Evolutionary conservation across 2,888 invertebrate genomes (phyloP), one percentile per base, ranked within the genome.

Genomic region (Protonemura montana): DNA sequence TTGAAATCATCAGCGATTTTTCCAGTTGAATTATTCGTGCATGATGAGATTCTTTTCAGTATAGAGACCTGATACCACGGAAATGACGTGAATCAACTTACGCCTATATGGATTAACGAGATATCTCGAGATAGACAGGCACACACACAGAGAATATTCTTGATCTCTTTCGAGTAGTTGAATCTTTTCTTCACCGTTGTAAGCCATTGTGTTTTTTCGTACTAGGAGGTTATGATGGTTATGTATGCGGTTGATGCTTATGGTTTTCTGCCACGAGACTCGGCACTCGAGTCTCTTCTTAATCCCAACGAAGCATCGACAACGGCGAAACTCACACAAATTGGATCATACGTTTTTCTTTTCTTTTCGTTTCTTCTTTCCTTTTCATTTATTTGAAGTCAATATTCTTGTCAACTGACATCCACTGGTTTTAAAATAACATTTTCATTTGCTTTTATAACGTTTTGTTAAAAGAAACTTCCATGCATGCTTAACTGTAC

Each of bases 91-190:
- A 2, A 59, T 59, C 59, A 59, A 59, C 59, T 59, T 59, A 59
- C 59, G 59, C 59, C 59, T 81, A 30, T 81, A 29, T 25, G 41
- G 82, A 82, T 82, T 82, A 82, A 82, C 82, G 41, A 82, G 82
- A 78, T 78, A 26, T 78, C 78, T 26, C 27, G 27, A 78, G 35
- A 30, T 41, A 41, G 25, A 35, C 41, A 30, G 21, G 2, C 82
- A n/a, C n/a, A 59, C 21, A 59, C 59, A 59, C 21, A 59, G 59
- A 1, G 10, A 6, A 82, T 41, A 41, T 82, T 82, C 82, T 41
- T 82, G 41, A 41, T 41, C 41, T 41, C 82, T 41, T 30, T 25
- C 82, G 82, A 26, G 82, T 41, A 41, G n/a, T 82, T 82, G 82
- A 82, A 41, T 41, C 82, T 41, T 41, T 82, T 82, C 41, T 82